Base-by-base conservation (phyloP, 2,797 vertebrate species). In the Spatula versicolor region DNA sequence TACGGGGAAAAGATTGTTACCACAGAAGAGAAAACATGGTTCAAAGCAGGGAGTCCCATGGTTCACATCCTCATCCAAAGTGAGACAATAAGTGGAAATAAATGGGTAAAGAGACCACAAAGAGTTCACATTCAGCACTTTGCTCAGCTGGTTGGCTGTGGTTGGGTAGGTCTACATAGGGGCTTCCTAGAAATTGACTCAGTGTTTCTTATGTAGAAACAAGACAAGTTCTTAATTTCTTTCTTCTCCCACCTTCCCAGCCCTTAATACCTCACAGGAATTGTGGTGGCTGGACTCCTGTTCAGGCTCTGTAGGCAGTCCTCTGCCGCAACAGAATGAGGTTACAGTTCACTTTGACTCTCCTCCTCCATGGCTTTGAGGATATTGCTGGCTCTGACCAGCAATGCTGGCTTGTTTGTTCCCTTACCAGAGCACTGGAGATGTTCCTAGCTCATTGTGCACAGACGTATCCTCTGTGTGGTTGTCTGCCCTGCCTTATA, bases 151-250 rank as follows among this genome's bases (percentile, higher is more conserved):
- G n/a, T 55, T 90, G 43, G 74, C 86, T 59, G 33, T 72, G 55
- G 28, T 33, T 67, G 16, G 75, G 50, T 79, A 77, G 7, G 2
- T n/a, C n/a, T 25, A 11, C 79, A 35, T 72, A 75, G 48, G 60
- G 84, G 50, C 54, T 83, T 90, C 69, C 56, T 71, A 74, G 64
- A 80, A 86, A 50, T 59, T 43, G 30, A 67, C 81, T 77, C 71
- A 64, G 31, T 41, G 68, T 87, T 94, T 92, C 75, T 91, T 73
- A n/a, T 10, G 30, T 72, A 75, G 78, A 94, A 90, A 54, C 28
- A 74, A 83, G 69, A 26, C 52, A 79, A 75, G 84, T 28, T 87
- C 68, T 60, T 91, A 31, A 7, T 93, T 92, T 83, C 58, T 79
- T 80, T 88, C 52, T 84, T 86, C 48, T 79, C 45, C 81, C 33